Conservation (phyloP, 2,113 vertebrate species). For the Paralichthys olivaceus region DNA sequence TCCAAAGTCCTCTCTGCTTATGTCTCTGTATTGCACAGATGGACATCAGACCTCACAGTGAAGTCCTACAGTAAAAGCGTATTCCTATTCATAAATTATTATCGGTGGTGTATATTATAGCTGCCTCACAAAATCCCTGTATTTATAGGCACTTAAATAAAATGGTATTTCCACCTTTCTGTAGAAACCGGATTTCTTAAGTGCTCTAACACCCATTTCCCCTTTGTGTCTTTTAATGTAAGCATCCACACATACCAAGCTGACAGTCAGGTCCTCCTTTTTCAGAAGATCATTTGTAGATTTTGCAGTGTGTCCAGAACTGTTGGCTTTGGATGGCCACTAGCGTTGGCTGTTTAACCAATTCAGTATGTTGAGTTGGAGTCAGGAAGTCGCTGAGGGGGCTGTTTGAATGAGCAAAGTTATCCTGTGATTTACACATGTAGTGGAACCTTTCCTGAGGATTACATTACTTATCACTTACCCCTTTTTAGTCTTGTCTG, state of each 20-base stretch:
- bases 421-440: constrained; percentile 15
- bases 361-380: constrained; percentile 10
- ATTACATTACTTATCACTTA: not conserved
- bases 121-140: not conserved
- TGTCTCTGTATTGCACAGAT: not conserved
- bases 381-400: constrained; percentile 5
- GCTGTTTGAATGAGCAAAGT: constrained; percentile 13
- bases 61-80: not conserved
- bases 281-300: constrained; percentile 4
- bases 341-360: constrained; percentile 12
- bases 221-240: not conserved
- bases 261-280: not conserved
- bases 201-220: constrained; percentile 3
- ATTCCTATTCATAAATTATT: not conserved
- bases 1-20: not conserved
- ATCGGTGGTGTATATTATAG: not conserved
- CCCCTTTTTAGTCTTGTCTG: not conserved
- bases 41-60: not conserved
- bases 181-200: constrained; percentile 11
- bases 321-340: constrained; percentile 1
- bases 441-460: constrained; percentile 5
- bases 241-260: not conserved
- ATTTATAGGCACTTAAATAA: constrained; percentile 4
- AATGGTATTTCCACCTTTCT: not conserved
- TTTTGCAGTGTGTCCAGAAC: not conserved